phyloP scores from a whole-genome alignment of 2,113 vertebrate genomes.

The Daubentonia madagascariensis region DNA sequence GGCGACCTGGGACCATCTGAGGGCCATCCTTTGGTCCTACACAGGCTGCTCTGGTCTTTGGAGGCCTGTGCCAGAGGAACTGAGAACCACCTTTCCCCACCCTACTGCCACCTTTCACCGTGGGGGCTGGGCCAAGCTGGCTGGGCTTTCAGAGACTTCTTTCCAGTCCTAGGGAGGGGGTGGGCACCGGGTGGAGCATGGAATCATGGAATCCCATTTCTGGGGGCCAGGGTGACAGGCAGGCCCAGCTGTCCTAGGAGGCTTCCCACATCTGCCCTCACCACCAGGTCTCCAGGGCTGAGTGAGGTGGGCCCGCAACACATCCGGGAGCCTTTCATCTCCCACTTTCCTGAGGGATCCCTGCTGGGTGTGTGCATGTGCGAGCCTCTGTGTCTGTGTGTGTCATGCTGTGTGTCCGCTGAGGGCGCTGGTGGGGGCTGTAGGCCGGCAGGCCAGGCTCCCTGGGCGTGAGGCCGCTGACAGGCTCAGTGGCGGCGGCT shows the following conservation, averaged over 20 bases:
- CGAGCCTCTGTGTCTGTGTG: background rate
- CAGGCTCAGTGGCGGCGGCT: conserved; percentile 67
- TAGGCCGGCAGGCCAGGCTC: conserved; percentile 57
- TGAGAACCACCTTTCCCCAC: background rate
- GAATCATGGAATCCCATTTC: conserved; percentile 25
- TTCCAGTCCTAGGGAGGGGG: background rate
- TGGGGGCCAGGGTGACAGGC: conserved; percentile 68
- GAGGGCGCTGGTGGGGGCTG: background rate
- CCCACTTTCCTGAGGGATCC: background rate
- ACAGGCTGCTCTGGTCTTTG: background rate
- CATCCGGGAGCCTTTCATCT: conserved; percentile 41
- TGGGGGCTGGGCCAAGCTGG: background rate
- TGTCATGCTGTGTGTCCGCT: background rate
- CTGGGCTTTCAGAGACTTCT: background rate
- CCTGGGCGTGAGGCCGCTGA: conserved; percentile 75
- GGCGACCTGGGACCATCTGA: background rate
- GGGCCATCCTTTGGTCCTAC: background rate
- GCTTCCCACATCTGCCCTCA: conserved; percentile 54
- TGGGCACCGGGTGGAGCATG: background rate
- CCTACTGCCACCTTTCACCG: background rate
- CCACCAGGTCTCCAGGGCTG: background rate
- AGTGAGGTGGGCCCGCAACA: conserved; percentile 45
- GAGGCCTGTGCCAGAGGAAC: background rate
- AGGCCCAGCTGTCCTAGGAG: conserved; percentile 72
- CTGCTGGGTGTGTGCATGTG: too few relatives aligned